Conservation (phyloP, 2,888 invertebrate genomes). For the Anticlea derivata region DNA sequence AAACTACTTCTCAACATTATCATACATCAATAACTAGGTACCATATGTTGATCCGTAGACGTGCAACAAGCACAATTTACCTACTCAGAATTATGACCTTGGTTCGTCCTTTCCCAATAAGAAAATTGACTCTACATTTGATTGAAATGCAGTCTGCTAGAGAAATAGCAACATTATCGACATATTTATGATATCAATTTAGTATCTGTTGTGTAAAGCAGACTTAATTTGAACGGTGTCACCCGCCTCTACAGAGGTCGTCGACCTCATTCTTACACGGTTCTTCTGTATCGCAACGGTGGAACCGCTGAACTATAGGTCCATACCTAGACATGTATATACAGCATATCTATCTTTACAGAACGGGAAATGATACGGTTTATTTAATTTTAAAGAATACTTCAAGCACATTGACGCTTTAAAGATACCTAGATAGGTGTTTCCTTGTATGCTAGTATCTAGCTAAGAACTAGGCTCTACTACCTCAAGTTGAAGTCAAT, state of each 20-base stretch:
- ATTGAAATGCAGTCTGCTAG: too few relatives aligned
- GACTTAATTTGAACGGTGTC: slow-evolving; percentile 56
- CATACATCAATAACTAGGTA: too few relatives aligned
- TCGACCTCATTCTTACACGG: slow-evolving; percentile 62
- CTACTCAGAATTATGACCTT: too few relatives aligned
- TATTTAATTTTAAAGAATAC: slow-evolving; percentile 64
- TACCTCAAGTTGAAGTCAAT: slow-evolving; percentile 16
- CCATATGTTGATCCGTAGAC: too few relatives aligned
- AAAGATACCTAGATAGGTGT: not conserved
- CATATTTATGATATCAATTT: slow-evolving; percentile 18
- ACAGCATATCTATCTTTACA: slow-evolving; percentile 48
- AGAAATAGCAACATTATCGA: not conserved
- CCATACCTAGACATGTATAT: slow-evolving; percentile 48
- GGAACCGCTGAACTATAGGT: slow-evolving; percentile 59
- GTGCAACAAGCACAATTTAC: too few relatives aligned
- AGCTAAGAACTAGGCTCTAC: slow-evolving; percentile 8
- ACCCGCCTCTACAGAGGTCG: slow-evolving; percentile 64
- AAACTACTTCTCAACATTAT: too few relatives aligned
- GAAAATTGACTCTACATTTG: too few relatives aligned
- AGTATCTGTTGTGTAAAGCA: slow-evolving; percentile 36
- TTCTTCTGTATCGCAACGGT: slow-evolving; percentile 66
- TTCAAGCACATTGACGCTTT: slow-evolving; percentile 12
- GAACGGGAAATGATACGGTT: slow-evolving; percentile 81
- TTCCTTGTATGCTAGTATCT: slow-evolving; percentile 6
- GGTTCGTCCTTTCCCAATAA: too few relatives aligned